Conservation (phyloP, 2,888 invertebrate species). For the Ceriagrion tenellum region DNA sequence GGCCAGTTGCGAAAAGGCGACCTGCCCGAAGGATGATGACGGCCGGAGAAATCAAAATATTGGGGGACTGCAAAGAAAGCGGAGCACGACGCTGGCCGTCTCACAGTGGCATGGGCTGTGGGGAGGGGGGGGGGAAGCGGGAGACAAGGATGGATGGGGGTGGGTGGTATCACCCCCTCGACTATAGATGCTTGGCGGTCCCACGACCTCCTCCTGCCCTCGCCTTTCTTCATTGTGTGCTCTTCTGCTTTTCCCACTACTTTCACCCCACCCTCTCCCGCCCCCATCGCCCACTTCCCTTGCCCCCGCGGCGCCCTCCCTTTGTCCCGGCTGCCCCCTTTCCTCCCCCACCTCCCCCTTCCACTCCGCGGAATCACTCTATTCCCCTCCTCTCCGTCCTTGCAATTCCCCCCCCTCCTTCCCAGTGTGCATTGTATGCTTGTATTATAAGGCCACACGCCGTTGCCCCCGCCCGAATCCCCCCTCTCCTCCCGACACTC, state of each 20-base stretch:
- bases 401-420: not conserved
- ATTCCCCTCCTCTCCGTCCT: not conserved
- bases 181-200: not conserved
- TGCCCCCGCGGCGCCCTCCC: conserved; percentile 9
- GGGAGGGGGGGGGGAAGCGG: not conserved
- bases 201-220: conserved; percentile 5
- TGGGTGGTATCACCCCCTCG: not conserved
- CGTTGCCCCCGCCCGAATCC: not conserved
- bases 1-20: no score
- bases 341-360: not conserved
- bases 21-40: not conserved
- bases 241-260: not conserved
- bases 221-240: not conserved
- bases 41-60: not conserved
- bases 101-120: not conserved
- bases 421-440: not conserved
- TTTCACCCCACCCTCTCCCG: not conserved
- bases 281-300: not conserved
- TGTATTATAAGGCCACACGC: not conserved
- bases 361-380: not conserved
- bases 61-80: no score
- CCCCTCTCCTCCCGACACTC: not conserved
- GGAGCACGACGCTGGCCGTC: not conserved
- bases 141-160: no score
- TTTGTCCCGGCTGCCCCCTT: not conserved